Evolutionary conservation across 2,797 vertebrate species (phyloP).

Genomic region (Amblyopsis hoosieri): DNA sequence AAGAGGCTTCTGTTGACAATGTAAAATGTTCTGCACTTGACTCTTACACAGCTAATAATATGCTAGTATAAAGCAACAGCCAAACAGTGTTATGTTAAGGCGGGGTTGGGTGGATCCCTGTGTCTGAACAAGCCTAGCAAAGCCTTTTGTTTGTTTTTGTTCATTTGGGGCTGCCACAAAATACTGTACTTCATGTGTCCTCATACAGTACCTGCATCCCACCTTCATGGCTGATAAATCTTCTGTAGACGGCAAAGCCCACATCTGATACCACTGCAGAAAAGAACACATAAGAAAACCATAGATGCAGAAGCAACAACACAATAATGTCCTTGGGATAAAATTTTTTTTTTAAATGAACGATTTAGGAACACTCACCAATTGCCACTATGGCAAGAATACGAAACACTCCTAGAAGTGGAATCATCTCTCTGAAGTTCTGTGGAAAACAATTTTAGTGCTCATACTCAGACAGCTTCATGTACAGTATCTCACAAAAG

Average conservation of each 20-base stretch:
- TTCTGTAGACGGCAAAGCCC: constrained; percentile 90
- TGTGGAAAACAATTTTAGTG: constrained; percentile 44
- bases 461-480: neutral
- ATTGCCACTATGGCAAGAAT: constrained; percentile 79
- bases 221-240: constrained; percentile 73
- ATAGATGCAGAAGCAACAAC: neutral
- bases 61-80: neutral
- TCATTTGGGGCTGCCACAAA: neutral
- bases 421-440: constrained; percentile 92
- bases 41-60: constrained; percentile 13
- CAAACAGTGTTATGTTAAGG: neutral
- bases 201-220: constrained; percentile 70
- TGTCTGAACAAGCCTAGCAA: neutral
- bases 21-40: neutral
- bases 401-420: constrained; percentile 82
- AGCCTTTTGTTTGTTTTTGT: constrained; percentile 8
- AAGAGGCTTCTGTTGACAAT: constrained; percentile 10
- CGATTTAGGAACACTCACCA: constrained; percentile 65
- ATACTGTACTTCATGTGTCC: neutral
- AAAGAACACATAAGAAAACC: constrained; percentile 21
- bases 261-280: constrained; percentile 82
- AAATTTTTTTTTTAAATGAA: neutral
- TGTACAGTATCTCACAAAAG: neutral
- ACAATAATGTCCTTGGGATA: neutral
- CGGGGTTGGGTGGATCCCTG: neutral